A percentile compares a stretch with the other conserved stretches of the same genome.
These are phyloP conservation scores for Stegana nigrithorax DNA, from an alignment of 2,888 invertebrate genomes.

Conservation along the genomic window DNA sequence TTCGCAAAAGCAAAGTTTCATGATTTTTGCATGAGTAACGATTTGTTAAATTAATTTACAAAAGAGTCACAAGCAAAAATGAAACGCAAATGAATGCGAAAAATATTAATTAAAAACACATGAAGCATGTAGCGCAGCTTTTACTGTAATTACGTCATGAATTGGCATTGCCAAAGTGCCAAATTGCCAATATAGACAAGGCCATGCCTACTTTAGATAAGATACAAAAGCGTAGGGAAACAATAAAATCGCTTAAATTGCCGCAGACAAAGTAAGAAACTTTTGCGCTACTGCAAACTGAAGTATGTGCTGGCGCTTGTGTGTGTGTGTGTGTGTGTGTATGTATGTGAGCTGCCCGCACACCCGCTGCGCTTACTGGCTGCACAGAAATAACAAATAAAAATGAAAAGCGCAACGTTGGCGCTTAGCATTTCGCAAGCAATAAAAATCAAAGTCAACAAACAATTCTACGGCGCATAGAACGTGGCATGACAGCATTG, in stretches of 20 bases:
- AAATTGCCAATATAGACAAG: conserved; percentile 44
- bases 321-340: not conserved
- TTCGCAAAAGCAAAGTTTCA: not conserved
- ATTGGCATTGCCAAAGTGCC: not conserved
- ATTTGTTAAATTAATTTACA: conserved; percentile 14
- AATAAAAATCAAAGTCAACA: conserved; percentile 64
- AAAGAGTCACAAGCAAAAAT: not conserved
- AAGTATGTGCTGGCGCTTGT: not conserved
- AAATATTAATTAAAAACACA: conserved; percentile 55
- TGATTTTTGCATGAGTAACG: conserved; percentile 8
- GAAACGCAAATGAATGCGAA: not conserved
- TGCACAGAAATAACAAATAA: conserved; percentile 12
- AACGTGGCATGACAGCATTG: too few relatives aligned
- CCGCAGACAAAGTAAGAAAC: not conserved
- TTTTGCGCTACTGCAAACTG: not conserved
- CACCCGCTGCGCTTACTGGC: not conserved
- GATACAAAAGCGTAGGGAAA: not conserved
- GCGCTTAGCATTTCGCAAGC: conserved; percentile 43
- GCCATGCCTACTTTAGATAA: not conserved
- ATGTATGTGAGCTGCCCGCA: not conserved
- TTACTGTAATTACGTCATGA: not conserved
- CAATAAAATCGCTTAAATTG: conserved; percentile 11
- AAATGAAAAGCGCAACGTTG: conserved; percentile 28
- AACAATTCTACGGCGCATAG: conserved; percentile 39
- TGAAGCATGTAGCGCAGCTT: conserved; percentile 43